phyloP scores from a whole-genome alignment of 1,140 invertebrate species.

The Asbolus verrucosus region DNA sequence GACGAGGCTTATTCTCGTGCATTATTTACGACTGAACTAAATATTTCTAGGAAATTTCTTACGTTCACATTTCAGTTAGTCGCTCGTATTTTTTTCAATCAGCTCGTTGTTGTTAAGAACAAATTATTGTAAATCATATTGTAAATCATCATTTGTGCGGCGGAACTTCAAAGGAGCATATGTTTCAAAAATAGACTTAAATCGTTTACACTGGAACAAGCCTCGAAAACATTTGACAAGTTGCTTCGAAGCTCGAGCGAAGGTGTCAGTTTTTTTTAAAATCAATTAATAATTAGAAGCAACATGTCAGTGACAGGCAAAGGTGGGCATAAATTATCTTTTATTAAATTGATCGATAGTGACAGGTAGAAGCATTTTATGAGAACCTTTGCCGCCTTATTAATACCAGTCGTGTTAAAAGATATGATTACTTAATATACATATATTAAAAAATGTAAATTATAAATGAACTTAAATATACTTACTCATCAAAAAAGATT shows the following conservation, averaged over 20 bases:
- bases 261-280: constrained; percentile 28
- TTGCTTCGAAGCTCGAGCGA: constrained; percentile 6
- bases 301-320: constrained; percentile 5
- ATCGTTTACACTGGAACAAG: constrained; percentile 16
- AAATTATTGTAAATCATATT: too few species aligned
- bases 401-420: constrained; percentile 27
- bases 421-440: constrained; percentile 2
- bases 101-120: too few species aligned
- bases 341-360: background rate
- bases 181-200: constrained; percentile 1
- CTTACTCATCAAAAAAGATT: constrained; percentile 16
- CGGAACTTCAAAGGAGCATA: constrained; percentile 3
- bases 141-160: too few species aligned
- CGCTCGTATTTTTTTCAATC: too few species aligned
- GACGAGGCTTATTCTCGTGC: constrained; percentile 13
- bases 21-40: background rate
- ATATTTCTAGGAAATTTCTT: background rate
- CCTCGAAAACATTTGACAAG: background rate
- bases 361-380: background rate
- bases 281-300: constrained; percentile 14
- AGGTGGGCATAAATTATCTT: background rate
- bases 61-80: too few species aligned
- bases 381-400: background rate
- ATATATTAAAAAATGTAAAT: constrained; percentile 11
- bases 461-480: constrained; percentile 16